Percentiles rank a stretch among this genome's conserved stretches.
These are phyloP conservation scores for Philopedon plagiatum DNA, from an alignment of 2,888 invertebrate species.

Conservation along the genomic window DNA sequence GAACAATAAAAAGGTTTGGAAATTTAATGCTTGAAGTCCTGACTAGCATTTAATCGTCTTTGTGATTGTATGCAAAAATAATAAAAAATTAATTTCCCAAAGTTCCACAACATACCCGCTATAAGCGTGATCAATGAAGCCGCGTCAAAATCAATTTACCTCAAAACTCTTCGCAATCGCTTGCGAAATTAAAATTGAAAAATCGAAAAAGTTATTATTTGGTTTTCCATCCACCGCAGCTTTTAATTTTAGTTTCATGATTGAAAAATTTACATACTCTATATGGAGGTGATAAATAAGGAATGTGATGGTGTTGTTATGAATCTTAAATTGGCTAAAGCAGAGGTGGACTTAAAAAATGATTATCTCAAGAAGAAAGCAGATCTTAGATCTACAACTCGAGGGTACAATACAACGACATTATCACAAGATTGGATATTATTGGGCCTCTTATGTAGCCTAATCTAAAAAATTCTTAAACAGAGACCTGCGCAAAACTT, in stretches of 20 bases:
- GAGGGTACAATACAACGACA: too few species aligned
- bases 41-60: too few species aligned
- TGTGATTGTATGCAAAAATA: background rate
- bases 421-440: too few species aligned
- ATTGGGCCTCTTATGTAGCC: too few species aligned
- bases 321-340: background rate
- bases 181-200: constrained; percentile 4
- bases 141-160: constrained; percentile 4
- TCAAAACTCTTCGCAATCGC: background rate
- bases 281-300: background rate
- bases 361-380: too few species aligned
- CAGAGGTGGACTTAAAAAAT: background rate
- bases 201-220: background rate
- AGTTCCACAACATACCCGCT: background rate
- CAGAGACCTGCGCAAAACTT: too few species aligned
- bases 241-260: background rate
- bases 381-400: too few species aligned
- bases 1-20: too few species aligned
- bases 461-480: too few species aligned
- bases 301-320: background rate
- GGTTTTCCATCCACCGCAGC: background rate
- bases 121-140: background rate
- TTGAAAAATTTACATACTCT: constrained; percentile 7
- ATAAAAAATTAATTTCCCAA: background rate
- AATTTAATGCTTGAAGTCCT: too few species aligned